Percentiles rank a stretch among this genome's conserved stretches.
These are phyloP conservation scores for Reinhardtius hippoglossoides DNA, from an alignment of 2,113 vertebrate species.

Conservation along the genomic window DNA sequence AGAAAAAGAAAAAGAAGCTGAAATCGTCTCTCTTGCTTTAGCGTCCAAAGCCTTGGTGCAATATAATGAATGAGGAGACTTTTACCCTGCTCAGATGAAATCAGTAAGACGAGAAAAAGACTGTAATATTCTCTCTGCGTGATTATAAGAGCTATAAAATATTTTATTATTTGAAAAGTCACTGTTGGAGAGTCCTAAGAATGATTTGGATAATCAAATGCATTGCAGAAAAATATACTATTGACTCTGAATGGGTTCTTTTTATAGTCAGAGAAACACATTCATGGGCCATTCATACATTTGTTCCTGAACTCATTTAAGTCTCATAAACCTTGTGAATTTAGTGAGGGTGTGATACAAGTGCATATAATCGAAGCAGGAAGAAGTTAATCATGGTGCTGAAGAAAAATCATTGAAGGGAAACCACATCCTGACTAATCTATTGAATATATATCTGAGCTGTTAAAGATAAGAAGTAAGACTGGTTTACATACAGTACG, in stretches of 20 bases:
- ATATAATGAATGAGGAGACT: slow-evolving; percentile 16
- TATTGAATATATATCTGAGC: slow-evolving; percentile 21
- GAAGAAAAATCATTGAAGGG: slow-evolving; percentile 11
- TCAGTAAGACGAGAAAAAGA: background rate
- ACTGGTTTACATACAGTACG: slow-evolving; percentile 9
- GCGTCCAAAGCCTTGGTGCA: slow-evolving; percentile 7
- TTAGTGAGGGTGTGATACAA: background rate
- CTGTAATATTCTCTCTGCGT: background rate
- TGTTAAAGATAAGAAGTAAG: slow-evolving; percentile 2
- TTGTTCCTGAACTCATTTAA: slow-evolving; percentile 10
- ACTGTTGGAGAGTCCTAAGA: background rate
- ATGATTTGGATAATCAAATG: slow-evolving; percentile 8
- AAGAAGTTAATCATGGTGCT: background rate
- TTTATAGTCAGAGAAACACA: slow-evolving; percentile 22
- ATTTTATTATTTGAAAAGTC: slow-evolving; percentile 16
- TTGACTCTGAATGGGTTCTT: slow-evolving; percentile 4
- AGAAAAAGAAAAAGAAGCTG: slow-evolving; percentile 12
- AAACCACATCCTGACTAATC: slow-evolving; percentile 30
- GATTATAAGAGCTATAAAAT: slow-evolving; percentile 16
- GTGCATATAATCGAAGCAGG: slow-evolving; percentile 2
- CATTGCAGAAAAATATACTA: slow-evolving; percentile 37
- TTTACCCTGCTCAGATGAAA: slow-evolving; percentile 8
- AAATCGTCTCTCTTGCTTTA: slow-evolving; percentile 3
- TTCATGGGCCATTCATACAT: slow-evolving; percentile 14
- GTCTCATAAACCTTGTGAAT: slow-evolving; percentile 18